These are phyloP conservation scores for Ditylenchus dipsaci DNA, from an alignment of 1,140 invertebrate genomes.

Conservation along the genomic window DNA sequence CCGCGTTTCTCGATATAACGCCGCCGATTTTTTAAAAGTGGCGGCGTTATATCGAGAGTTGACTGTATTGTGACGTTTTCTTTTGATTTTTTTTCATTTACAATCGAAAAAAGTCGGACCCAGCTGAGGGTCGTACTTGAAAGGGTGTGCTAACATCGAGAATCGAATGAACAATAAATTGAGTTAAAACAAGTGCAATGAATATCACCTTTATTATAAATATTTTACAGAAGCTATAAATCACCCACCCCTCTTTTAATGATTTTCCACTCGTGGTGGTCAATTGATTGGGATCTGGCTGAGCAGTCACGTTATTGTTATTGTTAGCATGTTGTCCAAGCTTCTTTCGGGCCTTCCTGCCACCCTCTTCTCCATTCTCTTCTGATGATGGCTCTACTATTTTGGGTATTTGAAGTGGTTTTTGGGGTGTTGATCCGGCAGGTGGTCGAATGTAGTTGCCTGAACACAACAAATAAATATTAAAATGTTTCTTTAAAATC, in stretches of 20 bases:
- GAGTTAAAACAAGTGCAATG: neutral
- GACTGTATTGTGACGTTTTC: too few species aligned
- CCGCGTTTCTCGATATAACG: too few species aligned
- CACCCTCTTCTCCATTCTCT: neutral
- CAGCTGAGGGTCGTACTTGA: neutral
- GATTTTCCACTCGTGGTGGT: neutral
- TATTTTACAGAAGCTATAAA: too few species aligned
- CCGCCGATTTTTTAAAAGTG: too few species aligned
- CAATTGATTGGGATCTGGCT: conserved; percentile 4
- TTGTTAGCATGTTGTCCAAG: neutral
- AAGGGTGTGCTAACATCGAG: neutral
- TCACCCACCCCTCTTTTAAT: conserved; percentile 6
- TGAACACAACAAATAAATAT: neutral
- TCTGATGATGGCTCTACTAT: neutral
- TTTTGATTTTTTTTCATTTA: neutral
- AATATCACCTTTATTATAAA: neutral
- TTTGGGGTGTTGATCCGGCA: neutral
- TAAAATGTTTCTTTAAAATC: neutral
- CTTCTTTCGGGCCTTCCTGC: neutral
- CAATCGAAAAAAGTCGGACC: neutral
- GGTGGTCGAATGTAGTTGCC: conserved; percentile 1
- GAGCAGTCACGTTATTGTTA: neutral
- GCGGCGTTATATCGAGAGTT: too few species aligned
- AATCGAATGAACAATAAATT: neutral
- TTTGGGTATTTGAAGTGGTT: neutral